Evolutionary conservation across 2,888 invertebrate species (phyloP).

Genomic region (Ecliptopera silaceata): DNA sequence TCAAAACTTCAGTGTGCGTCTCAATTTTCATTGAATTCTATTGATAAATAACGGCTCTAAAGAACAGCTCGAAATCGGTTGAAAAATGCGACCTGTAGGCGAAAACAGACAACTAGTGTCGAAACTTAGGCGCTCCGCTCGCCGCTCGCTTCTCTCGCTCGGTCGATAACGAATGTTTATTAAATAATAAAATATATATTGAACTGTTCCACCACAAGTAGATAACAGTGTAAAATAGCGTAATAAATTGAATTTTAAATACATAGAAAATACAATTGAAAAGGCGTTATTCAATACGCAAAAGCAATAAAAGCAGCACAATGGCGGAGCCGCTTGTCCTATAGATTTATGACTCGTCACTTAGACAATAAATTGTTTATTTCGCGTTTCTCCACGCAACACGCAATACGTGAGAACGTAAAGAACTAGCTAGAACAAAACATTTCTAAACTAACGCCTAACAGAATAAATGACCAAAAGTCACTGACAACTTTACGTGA

Average conservation of each 20-base stretch:
- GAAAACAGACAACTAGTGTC: no score
- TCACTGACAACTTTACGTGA: no score
- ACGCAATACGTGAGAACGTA: conserved; percentile 56
- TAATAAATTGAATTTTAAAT: conserved; percentile 39
- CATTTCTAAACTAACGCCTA: not conserved
- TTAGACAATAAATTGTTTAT: conserved; percentile 80
- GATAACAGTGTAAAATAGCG: conserved; percentile 2
- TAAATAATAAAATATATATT: no score
- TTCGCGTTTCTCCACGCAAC: conserved; percentile 69
- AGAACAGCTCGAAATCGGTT: no score
- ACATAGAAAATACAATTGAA: conserved; percentile 37
- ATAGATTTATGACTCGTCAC: conserved; percentile 78
- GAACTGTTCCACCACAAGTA: not conserved
- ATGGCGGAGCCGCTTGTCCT: conserved; percentile 60
- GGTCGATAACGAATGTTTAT: no score
- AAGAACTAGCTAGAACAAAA: conserved; percentile 17
- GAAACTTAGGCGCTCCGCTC: no score
- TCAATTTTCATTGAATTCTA: no score
- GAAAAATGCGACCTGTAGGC: no score
- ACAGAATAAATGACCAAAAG: no score
- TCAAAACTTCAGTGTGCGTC: no score
- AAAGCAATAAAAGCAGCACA: conserved; percentile 53
- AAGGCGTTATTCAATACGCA: conserved; percentile 40
- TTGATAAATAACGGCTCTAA: no score
- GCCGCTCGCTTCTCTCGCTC: no score